These are phyloP conservation scores for Temnothorax curvispinosus DNA, from an alignment of 1,140 invertebrate species.

Conservation along the genomic window DNA sequence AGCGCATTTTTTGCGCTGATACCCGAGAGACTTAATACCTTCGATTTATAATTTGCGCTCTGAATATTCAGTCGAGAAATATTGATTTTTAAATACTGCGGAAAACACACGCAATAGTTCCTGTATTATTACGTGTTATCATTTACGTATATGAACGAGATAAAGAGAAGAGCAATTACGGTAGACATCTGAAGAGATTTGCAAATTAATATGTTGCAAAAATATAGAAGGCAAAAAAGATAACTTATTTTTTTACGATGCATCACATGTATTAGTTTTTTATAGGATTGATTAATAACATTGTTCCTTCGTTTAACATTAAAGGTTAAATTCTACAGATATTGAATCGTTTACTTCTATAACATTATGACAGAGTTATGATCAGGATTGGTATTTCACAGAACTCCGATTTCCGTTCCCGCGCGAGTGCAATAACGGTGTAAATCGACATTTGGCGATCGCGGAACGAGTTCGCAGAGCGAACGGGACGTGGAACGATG, in stretches of 20 bases:
- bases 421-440: slow-evolving; percentile 7
- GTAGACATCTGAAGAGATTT: neutral
- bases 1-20: slow-evolving; percentile 1
- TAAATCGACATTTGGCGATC: slow-evolving; percentile 54
- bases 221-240: neutral
- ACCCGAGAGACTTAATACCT: neutral
- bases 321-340: neutral
- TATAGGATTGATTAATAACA: neutral
- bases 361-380: neutral
- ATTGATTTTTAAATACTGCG: slow-evolving; percentile 19
- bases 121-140: neutral
- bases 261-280: neutral
- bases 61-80: slow-evolving; percentile 3
- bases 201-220: neutral
- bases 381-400: neutral
- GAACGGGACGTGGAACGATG: slow-evolving; percentile 33
- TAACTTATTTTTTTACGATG: neutral
- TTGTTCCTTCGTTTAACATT: neutral
- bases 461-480: slow-evolving; percentile 36
- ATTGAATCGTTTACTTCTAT: neutral
- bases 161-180: neutral
- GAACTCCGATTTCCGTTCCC: slow-evolving; percentile 3
- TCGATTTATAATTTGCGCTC: slow-evolving; percentile 9
- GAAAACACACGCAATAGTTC: neutral
- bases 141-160: neutral